phyloP scores from a whole-genome alignment of 2,888 invertebrate genomes.

The Axea sp. region DNA sequence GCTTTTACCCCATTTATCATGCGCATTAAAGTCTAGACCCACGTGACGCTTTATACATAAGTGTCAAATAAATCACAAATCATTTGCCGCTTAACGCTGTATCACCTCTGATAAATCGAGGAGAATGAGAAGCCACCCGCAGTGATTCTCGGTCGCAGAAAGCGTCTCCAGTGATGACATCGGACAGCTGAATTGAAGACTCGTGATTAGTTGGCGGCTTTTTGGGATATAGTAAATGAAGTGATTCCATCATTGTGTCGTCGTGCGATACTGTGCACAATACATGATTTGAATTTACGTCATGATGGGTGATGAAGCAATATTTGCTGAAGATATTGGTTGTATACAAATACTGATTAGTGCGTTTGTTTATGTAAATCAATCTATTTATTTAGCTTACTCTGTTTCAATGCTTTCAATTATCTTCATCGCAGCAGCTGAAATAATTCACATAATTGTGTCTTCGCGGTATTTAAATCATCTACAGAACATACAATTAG shows the following conservation, averaged over 20 bases:
- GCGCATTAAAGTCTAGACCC: slow-evolving; percentile 48
- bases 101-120: slow-evolving; percentile 58
- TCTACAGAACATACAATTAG: no score
- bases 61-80: slow-evolving; percentile 61
- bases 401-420: no score
- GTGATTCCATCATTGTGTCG: slow-evolving; percentile 50
- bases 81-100: slow-evolving; percentile 60
- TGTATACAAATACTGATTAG: no score
- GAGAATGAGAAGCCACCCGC: slow-evolving; percentile 52
- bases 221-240: slow-evolving; percentile 46
- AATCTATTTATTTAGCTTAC: no score
- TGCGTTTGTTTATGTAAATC: no score
- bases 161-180: slow-evolving; percentile 24
- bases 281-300: slow-evolving; percentile 18
- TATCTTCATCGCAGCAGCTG: no score
- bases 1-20: slow-evolving; percentile 57
- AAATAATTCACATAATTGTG: no score
- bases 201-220: slow-evolving; percentile 50
- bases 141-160: slow-evolving; percentile 39
- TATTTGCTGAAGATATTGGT: no score
- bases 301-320: not conserved
- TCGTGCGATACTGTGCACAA: slow-evolving; percentile 5
- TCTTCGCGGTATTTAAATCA: no score
- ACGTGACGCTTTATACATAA: slow-evolving; percentile 54
- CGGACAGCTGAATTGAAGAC: slow-evolving; percentile 53